These are phyloP conservation scores for Drosophila hamatofila DNA, from an alignment of 2,888 invertebrate species.

Conservation along the genomic window DNA sequence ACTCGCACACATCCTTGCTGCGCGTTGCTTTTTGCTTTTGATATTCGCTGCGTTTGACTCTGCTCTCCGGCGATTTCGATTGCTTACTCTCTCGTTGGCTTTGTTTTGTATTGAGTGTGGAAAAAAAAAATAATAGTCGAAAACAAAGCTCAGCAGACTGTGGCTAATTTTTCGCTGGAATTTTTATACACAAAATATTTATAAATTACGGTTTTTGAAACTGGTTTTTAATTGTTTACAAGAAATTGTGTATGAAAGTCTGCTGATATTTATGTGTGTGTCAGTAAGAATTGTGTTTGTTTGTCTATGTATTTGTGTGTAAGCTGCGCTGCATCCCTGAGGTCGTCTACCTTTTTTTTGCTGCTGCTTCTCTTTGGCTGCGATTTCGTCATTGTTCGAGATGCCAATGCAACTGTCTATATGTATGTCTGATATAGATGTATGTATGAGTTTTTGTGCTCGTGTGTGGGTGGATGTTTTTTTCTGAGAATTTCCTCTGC, in stretches of 20 bases:
- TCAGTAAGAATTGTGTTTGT: conserved; percentile 1
- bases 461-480: not conserved
- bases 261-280: not conserved
- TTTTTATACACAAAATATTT: conserved; percentile 12
- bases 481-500: conserved; percentile 7
- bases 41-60: conserved; percentile 26
- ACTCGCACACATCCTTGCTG: conserved; percentile 28
- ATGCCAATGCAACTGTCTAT: conserved; percentile 29
- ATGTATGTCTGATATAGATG: not conserved
- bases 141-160: conserved; percentile 56
- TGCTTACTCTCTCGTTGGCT: conserved; percentile 9
- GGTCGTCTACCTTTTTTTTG: conserved; percentile 68
- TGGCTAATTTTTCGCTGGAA: conserved; percentile 46
- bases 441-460: conserved; percentile 7
- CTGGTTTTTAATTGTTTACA: conserved; percentile 16
- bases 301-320: conserved; percentile 8
- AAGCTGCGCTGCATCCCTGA: conserved; percentile 52
- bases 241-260: conserved; percentile 1
- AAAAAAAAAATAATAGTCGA: conserved; percentile 7
- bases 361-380: conserved; percentile 37
- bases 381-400: conserved; percentile 62
- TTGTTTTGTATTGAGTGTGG: conserved; percentile 38
- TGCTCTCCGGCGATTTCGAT: conserved; percentile 4
- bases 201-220: conserved; percentile 22
- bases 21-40: conserved; percentile 19